Evolutionary conservation across 2,888 invertebrate species (phyloP), one percentile per base, ranked within the genome.

Genomic region (Brenthis daphne): DNA sequence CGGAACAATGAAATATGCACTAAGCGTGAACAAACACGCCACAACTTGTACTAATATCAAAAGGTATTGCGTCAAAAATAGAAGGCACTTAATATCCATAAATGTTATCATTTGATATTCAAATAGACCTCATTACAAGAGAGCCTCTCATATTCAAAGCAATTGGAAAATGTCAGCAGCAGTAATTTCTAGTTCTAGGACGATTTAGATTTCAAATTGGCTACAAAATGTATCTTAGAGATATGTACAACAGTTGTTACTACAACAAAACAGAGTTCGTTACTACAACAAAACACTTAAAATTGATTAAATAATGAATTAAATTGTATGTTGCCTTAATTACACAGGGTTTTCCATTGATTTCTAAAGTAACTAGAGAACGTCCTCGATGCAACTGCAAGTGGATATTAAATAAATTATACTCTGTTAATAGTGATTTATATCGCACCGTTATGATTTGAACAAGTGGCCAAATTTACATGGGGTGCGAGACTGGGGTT

Each of bases 371-470:
- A 73, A 65, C 75, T 74, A 74, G 37, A 57, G 53, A 58, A 54
- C 24, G 37, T 65, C n/a, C 61, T 53, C 69, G 71, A 79, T 78
- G 77, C 78, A 76, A 83, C 82, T 84, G 85, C 86, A 84, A 89
- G 85, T 89, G 80, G 83, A 85, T 87, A 89, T 88, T 88, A 90
- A 90, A 90, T 88, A 90, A 90, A 89, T 89, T 87, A 89, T 85
- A 88, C 85, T 87, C 79, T 80, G 86, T 82, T 89, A 90, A 89
- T 90, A 86, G 84, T 90, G 89, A 90, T 91, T 90, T 89, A 87
- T 90, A 89, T 88, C 86, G 81, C 81, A 84, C 85, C 84, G 86
- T 86, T 90, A 89, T 89, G 89, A 91, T 89, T 90, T 85, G 85
- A 78, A 90, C 90, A 91, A 91, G 91, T 90, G 89, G 87, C 85